Evolutionary conservation across 2,888 invertebrate species (phyloP), one percentile per base, ranked within the genome.

Genomic region (Cephus runcator): DNA sequence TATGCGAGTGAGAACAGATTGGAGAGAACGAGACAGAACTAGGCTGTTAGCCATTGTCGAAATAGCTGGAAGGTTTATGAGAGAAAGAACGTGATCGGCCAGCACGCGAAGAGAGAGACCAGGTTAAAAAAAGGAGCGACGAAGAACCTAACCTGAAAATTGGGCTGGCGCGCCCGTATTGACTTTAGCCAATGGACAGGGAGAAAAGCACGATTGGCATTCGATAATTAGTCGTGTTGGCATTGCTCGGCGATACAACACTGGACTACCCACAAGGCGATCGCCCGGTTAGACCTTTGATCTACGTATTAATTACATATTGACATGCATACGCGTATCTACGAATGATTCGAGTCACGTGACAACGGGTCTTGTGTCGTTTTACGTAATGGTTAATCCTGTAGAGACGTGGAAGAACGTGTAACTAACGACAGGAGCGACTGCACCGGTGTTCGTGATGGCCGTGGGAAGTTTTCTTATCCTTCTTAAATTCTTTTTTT

Each of bases 161-260:
- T 23, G 23, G 23, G 56, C 6, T 9, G 23, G 9, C 56, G 56
- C 56, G 23, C 56, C 56, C 56, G 56, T 56, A 56, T 56, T 56
- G 56, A 56, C 56, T 56, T 23, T 56, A 23, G 56, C 23, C 56
- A 23, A 56, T 23, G 34, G 71, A 30, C 33, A 71, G 68, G 74
- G 78, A 79, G 81, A 81, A 80, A 80, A 80, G 81, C 73, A 69
- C 81, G 84, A 85, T 85, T 82, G 84, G 81, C 81, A 87, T 84
- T 85, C 84, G 87, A 87, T 88, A 87, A 89, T 89, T 88, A 88
- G 85, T 83, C 84, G 80, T 81, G 85, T 83, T 82, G 79, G 81
- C 79, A 79, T 81, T 81, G 78, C 73, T 80, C 77, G 73, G 75
- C 34, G 73, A 80, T 73, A 75, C 40, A 23, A 76, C 56, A 56